Percentiles rank a stretch among this genome's conserved stretches.
Evolutionary conservation across 2,113 vertebrate genomes (phyloP).

Genomic region (Cavia porcellus): DNA sequence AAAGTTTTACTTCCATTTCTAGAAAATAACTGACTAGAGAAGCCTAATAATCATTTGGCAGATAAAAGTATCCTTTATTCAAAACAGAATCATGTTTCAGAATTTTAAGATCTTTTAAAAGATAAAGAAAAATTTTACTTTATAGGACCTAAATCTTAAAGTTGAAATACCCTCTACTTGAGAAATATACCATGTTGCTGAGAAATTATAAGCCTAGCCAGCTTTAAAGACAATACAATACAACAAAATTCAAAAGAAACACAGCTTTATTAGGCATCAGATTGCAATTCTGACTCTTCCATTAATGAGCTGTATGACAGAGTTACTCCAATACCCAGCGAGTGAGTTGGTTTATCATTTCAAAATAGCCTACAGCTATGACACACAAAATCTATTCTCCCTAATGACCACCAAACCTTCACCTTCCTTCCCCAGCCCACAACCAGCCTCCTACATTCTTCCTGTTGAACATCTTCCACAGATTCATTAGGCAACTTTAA

Average conservation of each 20-base stretch:
- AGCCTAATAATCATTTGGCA: conserved; percentile 71
- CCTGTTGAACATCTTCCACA: not conserved
- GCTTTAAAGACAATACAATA: not conserved
- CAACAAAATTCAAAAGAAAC: not conserved
- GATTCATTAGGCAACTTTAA: not conserved
- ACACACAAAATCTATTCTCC: not conserved
- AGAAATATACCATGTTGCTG: not conserved
- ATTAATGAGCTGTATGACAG: not conserved
- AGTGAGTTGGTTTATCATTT: not conserved
- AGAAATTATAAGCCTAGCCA: conserved; percentile 1
- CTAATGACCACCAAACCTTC: not conserved
- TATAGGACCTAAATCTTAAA: conserved; percentile 48
- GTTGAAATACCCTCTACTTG: conserved; percentile 42
- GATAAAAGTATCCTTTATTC: conserved; percentile 43
- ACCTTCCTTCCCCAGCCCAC: not conserved
- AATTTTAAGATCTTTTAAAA: conserved; percentile 61
- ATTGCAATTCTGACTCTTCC: not conserved
- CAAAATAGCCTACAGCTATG: not conserved
- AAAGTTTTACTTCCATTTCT: conserved; percentile 81
- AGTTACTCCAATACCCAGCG: not conserved
- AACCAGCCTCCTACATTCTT: not conserved
- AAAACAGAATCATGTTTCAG: conserved; percentile 62
- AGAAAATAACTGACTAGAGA: conserved; percentile 78
- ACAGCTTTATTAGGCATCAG: not conserved
- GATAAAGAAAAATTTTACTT: conserved; percentile 67